Conservation (phyloP, 2,113 vertebrate genomes). For the Carassius gibelio region DNA sequence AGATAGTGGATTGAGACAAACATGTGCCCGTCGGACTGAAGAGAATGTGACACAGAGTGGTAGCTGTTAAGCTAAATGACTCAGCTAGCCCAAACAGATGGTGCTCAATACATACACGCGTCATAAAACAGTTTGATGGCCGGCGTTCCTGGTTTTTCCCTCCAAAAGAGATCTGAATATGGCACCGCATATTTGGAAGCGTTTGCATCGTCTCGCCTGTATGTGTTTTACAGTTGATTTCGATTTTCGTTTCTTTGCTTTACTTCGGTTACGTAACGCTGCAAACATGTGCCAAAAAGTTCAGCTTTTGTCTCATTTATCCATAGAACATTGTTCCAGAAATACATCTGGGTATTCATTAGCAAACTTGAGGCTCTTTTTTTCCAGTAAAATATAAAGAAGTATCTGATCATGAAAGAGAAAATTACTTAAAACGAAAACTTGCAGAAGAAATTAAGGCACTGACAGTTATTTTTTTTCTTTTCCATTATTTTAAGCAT, state of each 20-base stretch:
- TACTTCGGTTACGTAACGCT: neutral
- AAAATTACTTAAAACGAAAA: neutral
- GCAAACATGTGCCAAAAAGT: neutral
- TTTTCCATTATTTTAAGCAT: neutral
- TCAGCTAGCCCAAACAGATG: conserved; percentile 50
- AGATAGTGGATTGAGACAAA: conserved; percentile 76
- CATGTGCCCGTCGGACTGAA: conserved; percentile 76
- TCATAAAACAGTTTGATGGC: conserved; percentile 36
- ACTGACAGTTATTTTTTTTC: neutral
- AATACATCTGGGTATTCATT: conserved; percentile 7
- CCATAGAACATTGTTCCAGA: neutral
- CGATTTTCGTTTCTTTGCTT: neutral
- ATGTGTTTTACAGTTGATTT: neutral
- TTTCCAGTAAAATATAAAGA: neutral
- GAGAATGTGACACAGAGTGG: conserved; percentile 62
- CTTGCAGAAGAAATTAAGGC: neutral
- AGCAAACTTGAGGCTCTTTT: neutral
- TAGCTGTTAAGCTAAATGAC: conserved; percentile 54
- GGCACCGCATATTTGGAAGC: conserved; percentile 15
- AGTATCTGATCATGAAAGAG: neutral
- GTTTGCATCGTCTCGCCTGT: conserved; percentile 4
- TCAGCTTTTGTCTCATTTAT: neutral
- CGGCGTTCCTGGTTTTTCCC: conserved; percentile 16
- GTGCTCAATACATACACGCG: conserved; percentile 40
- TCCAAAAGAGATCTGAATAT: neutral